phyloP scores from a whole-genome alignment of 2,113 vertebrate species.

The Clarias batrachus region DNA sequence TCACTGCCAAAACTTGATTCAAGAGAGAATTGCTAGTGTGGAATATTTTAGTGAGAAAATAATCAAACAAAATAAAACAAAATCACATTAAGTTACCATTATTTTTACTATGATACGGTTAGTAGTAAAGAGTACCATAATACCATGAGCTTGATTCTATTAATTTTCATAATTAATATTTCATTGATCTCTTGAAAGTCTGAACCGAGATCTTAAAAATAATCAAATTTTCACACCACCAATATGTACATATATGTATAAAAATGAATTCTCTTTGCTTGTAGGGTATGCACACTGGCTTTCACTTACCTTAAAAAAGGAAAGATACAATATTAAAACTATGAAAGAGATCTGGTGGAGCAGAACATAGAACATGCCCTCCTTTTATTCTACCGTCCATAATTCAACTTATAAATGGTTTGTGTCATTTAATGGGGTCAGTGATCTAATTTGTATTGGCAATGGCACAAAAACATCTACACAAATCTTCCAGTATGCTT shows the following conservation, averaged over 20 bases:
- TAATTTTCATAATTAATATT: background rate
- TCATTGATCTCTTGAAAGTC: background rate
- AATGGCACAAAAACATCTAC: too few species aligned
- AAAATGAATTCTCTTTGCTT: too few species aligned
- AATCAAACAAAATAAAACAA: too few species aligned
- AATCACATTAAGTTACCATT: too few species aligned
- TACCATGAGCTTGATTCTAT: background rate
- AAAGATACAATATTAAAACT: background rate
- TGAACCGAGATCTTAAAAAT: background rate
- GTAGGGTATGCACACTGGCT: background rate
- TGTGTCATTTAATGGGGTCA: background rate
- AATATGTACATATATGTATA: background rate
- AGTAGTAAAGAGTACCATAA: too few species aligned
- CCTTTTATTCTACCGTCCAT: background rate
- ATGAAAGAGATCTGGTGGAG: background rate
- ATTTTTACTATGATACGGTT: too few species aligned
- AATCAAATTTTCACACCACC: background rate
- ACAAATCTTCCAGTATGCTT: too few species aligned
- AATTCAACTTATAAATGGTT: background rate
- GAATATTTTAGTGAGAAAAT: too few species aligned
- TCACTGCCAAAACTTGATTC: too few species aligned
- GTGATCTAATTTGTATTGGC: background rate
- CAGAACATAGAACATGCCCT: background rate
- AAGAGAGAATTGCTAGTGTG: too few species aligned
- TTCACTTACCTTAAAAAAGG: background rate